Base-by-base conservation (phyloP, 2,888 invertebrate species). In the Morpho achilles region DNA sequence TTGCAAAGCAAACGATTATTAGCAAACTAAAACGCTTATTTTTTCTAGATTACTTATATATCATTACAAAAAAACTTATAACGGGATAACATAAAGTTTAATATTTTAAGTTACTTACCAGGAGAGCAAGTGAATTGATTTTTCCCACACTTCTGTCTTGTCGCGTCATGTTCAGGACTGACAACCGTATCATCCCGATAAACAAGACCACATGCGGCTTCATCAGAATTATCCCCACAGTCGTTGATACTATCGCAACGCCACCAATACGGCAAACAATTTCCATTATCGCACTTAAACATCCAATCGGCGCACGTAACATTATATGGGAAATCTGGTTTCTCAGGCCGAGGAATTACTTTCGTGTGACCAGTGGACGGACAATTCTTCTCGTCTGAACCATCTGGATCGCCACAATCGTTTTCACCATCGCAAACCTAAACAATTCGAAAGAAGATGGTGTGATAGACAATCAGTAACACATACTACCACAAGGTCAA, bases 201-300 rank as follows among this genome's bases (percentile, higher is more conserved):
- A 54, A 73, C 60, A 44, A 74, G 56, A 8, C 82, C 86, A 61
- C 93, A 95, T 0, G 94, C 94, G 0, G 92, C 65, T 74, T 96
- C 96, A 72, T 96, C 96, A 0, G 94, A 94, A 46, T 91, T 91
- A 66, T 96, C 96, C 0, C 93, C 94, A 66, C 96, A 96, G 70
- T 96, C 96, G 68, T 94, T 92, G 1, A 95, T 94, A 0, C 83
- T 92, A 72, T 96, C 96, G 73, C 96, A 96, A 64, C 95, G 93
- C 96, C 95, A 95, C 94, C 95, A 95, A 64, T 93, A 93, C 0
- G 95, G 95, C 50, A 96, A 90, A 71, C 95, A 96, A 75, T 93
- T 93, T 8, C 83, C 91, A 68, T 94, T 94, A 16, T 89, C 82
- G 71, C 96, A 96, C 67, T 91, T 92, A 74, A 95, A 96, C 95